Base-by-base conservation (phyloP, 2,113 vertebrate species). In the Arizona elegans region DNA sequence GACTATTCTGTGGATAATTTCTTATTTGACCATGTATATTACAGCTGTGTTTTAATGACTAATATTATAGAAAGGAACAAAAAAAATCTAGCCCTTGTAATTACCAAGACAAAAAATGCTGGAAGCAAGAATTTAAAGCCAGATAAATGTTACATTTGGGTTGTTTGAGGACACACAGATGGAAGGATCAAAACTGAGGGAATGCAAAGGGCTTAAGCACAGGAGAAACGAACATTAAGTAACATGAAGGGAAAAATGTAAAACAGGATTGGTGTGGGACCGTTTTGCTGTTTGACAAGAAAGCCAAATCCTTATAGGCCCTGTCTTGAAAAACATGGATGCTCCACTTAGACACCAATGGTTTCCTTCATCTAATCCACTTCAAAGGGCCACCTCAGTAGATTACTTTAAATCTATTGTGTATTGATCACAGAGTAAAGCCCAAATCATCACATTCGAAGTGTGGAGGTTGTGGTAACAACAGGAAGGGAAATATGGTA, bases 41-140 rank as follows among this genome's bases (percentile, higher is more conserved):
- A 38, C 21, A 81, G 17, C 3, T 81, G 70, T 38, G 33, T 81
- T 81, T 81, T 81, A 38, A 43, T 43, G 33, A 81, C 33, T 38
- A 81, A 81, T 81, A 38, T 55, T 55, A 89, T 43, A 59, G 50
- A 88, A 90, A 81, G 23, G 3, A 50, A 19, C 19, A 86, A 90
- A 33, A 90, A 85, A 29, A 59, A 86, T 90, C 23, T 93, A 93
- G 92, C 92, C 92, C 92, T 93, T 90, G 47, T 86, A 62, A 50
- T 90, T 52, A 33, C 62, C 21, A 13, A 43, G 50, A 92, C 59
- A 86, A 43, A 87, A 3, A 92, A 43, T 86, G 50, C 15, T 86
- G 75, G 75, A 90, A 59, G 55, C 15, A 59, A 93, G 56, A 90
- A 26, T 53, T 59, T 33, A 38, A 81, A 81, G 15, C 75, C 75